Evolutionary conservation across 1,140 invertebrate species (phyloP).

Genomic region (Triops cancriformis): DNA sequence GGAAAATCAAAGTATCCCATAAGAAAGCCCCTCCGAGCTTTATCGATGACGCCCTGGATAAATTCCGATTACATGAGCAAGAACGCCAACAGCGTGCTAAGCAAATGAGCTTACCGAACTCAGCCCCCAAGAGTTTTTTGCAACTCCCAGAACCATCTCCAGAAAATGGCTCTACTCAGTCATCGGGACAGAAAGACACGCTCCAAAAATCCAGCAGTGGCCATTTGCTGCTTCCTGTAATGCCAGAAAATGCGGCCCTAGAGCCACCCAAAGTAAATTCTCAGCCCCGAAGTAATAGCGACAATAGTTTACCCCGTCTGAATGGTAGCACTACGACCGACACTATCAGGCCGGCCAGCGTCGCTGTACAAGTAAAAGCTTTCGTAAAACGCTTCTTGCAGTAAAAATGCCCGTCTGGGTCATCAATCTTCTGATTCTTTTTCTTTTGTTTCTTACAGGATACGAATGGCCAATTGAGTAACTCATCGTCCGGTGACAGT

Average conservation of each 20-base stretch:
- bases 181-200: neutral
- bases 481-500: neutral
- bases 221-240: neutral
- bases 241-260: neutral
- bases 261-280: neutral
- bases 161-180: neutral
- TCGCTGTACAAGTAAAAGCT: neutral
- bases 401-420: neutral
- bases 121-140: constrained; percentile 5
- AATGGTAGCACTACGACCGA: neutral
- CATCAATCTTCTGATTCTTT: neutral
- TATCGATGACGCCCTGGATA: constrained; percentile 80
- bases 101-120: constrained; percentile 26
- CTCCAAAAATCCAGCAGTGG: neutral
- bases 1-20: constrained; percentile 74
- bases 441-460: neutral
- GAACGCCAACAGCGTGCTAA: constrained; percentile 44
- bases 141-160: constrained; percentile 25
- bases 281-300: neutral
- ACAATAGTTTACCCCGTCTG: neutral
- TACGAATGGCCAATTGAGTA: neutral
- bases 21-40: constrained; percentile 76
- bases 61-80: constrained; percentile 68
- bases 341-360: neutral
- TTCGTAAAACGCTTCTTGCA: neutral